Evolutionary conservation across 64 coral and sea anemone species (phyloP).

Genomic region (Dendronephthya gigantea): DNA sequence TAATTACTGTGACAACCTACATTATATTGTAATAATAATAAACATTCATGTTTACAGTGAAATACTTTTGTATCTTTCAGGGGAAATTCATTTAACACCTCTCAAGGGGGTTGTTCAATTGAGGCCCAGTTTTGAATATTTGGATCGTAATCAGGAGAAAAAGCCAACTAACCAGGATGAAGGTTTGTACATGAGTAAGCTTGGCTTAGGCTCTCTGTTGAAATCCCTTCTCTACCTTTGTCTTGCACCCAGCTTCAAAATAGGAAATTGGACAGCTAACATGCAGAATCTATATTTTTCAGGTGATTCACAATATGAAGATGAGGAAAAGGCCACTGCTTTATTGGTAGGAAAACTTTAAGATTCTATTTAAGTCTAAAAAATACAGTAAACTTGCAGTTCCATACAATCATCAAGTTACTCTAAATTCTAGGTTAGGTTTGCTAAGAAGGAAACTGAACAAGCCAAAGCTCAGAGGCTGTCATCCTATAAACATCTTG

Average conservation of each 20-base stretch:
- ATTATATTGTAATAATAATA: too few species aligned
- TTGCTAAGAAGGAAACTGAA: conserved; percentile 78
- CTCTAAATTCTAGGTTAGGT: conserved; percentile 54
- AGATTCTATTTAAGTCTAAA: neutral
- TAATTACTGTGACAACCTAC: too few species aligned
- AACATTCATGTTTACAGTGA: neutral
- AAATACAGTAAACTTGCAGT: neutral
- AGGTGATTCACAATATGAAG: conserved; percentile 94
- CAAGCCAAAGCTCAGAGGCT: conserved; percentile 80
- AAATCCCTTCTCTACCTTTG: neutral
- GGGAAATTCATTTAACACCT: conserved; percentile 85
- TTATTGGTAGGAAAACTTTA: conserved; percentile 43
- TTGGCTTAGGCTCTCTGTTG: neutral
- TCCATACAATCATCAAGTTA: too few species aligned
- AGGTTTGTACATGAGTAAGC: conserved; percentile 34
- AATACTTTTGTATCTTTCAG: conserved; percentile 24
- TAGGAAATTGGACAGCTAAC: too few species aligned
- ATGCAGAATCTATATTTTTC: neutral
- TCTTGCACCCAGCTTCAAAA: neutral
- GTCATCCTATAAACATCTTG: conserved; percentile 87
- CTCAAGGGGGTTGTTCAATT: conserved; percentile 69
- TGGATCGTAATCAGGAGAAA: conserved; percentile 54
- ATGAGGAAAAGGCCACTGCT: conserved; percentile 65
- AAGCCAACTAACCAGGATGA: conserved; percentile 50
- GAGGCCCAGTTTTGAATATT: conserved; percentile 80